Conservation (phyloP, 2,113 vertebrate genomes). For the Gasterosteus nipponicus region DNA sequence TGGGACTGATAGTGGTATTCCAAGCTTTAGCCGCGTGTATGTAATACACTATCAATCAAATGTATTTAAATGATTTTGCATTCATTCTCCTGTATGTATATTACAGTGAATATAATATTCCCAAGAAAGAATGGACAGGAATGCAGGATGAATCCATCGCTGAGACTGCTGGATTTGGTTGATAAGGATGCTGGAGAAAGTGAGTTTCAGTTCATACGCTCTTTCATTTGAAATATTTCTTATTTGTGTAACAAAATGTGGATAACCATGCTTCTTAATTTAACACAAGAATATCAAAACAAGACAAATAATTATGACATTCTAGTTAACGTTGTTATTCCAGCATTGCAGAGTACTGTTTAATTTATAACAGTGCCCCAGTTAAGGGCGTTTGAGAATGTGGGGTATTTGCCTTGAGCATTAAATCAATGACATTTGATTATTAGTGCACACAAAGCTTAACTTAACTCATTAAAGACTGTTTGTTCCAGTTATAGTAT, state of each 20-base stretch:
- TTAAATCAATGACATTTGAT: slow-evolving; percentile 50
- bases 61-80: neutral
- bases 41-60: neutral
- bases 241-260: slow-evolving; percentile 15
- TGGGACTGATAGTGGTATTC: neutral
- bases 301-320: slow-evolving; percentile 21
- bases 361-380: slow-evolving; percentile 35
- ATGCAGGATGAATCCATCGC: neutral
- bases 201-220: neutral
- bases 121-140: neutral
- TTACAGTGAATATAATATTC: neutral
- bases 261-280: slow-evolving; percentile 43
- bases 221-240: slow-evolving; percentile 4
- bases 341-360: slow-evolving; percentile 33
- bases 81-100: too few relatives aligned
- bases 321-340: slow-evolving; percentile 30
- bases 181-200: neutral
- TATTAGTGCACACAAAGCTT: slow-evolving; percentile 44
- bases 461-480: slow-evolving; percentile 50
- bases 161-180: neutral
- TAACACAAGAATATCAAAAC: slow-evolving; percentile 23
- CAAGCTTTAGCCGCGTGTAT: neutral
- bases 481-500: slow-evolving; percentile 46
- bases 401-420: slow-evolving; percentile 49
- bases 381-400: slow-evolving; percentile 50